These are phyloP conservation scores for Phenganax subtilis DNA, from an alignment of 92 coral and sea anemone species.

Conservation along the genomic window DNA sequence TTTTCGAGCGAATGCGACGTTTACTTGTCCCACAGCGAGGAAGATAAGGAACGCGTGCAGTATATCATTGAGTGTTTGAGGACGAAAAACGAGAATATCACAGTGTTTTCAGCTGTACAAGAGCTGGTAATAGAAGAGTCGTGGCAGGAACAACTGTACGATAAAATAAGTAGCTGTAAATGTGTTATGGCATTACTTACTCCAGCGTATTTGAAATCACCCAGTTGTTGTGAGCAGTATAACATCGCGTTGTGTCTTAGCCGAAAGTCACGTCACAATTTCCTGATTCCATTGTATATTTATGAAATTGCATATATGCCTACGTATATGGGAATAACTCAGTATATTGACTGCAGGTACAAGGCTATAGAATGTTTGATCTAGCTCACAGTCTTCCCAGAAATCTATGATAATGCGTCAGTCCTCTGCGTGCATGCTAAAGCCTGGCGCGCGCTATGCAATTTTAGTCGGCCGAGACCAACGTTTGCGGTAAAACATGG, in stretches of 20 bases:
- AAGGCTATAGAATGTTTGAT: background rate
- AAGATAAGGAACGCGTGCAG: conserved; percentile 64
- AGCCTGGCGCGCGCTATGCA: background rate
- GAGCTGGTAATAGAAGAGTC: conserved; percentile 67
- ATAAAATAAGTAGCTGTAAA: conserved; percentile 66
- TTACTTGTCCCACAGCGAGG: conserved; percentile 70
- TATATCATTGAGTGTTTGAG: conserved; percentile 55
- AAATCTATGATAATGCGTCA: no score
- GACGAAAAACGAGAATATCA: conserved; percentile 46
- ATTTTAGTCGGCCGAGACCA: background rate
- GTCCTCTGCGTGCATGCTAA: background rate
- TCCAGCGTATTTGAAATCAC: conserved; percentile 66
- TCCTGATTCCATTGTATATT: conserved; percentile 81
- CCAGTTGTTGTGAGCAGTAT: conserved; percentile 81
- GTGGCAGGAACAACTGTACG: conserved; percentile 84
- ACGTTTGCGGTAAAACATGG: no score
- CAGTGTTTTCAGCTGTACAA: conserved; percentile 65
- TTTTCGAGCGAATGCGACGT: conserved; percentile 52
- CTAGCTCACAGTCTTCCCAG: background rate
- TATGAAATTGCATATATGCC: conserved; percentile 63
- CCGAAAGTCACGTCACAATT: conserved; percentile 61
- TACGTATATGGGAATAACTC: conserved; percentile 88
- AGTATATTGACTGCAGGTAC: conserved; percentile 89
- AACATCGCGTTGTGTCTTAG: conserved; percentile 86
- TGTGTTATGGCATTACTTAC: conserved; percentile 78